Evolutionary conservation across 2,113 vertebrate species (phyloP).

Genomic region (Cephalopterus ornatus): DNA sequence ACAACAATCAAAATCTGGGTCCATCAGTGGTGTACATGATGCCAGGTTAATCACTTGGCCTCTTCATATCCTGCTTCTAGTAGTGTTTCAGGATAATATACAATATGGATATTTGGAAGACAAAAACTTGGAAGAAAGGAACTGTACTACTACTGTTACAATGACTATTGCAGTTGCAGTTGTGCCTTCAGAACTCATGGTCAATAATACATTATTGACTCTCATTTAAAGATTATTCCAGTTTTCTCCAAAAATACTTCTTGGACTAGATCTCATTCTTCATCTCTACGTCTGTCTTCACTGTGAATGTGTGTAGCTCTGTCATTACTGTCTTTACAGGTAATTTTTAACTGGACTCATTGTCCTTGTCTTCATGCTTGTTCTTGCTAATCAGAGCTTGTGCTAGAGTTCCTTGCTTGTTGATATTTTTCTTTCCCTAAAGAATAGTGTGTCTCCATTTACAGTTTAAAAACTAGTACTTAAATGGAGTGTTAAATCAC

Average conservation of each 20-base stretch:
- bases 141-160: background rate
- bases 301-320: background rate
- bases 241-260: background rate
- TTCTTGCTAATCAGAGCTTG: background rate
- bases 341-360: background rate
- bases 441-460: constrained; percentile 8
- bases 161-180: background rate
- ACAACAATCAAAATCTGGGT: background rate
- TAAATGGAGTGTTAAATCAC: constrained; percentile 53
- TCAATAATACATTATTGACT: background rate
- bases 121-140: background rate
- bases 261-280: background rate
- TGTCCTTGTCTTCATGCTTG: background rate
- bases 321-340: background rate
- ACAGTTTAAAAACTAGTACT: constrained; percentile 42
- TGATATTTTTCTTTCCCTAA: constrained; percentile 1
- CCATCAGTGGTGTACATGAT: background rate
- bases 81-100: background rate
- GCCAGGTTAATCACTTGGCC: background rate
- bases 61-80: background rate
- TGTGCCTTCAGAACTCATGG: background rate
- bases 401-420: background rate
- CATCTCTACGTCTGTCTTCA: background rate
- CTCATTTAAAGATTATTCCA: background rate
- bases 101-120: background rate